Evolutionary conservation across 2,888 invertebrate species (phyloP).

Genomic region (Oligia latruncula): DNA sequence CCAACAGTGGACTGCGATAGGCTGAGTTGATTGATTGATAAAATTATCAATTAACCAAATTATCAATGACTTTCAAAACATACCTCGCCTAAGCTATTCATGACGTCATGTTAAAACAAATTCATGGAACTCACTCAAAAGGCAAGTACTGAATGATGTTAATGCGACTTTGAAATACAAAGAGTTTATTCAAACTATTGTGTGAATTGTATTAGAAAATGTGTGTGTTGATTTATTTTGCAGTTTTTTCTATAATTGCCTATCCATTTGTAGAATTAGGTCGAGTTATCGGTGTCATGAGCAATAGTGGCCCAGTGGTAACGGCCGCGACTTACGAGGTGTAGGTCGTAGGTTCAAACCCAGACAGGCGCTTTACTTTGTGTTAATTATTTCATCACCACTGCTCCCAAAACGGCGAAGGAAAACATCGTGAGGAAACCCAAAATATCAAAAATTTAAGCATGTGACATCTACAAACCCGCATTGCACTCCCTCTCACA

Average conservation of each 20-base stretch:
- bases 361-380: not conserved
- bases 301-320: too few relatives aligned
- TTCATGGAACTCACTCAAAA: conserved; percentile 43
- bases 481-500: not conserved
- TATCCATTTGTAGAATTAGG: conserved; percentile 52
- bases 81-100: not conserved
- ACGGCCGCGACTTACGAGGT: too few relatives aligned
- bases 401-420: not conserved
- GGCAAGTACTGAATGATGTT: conserved; percentile 12
- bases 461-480: not conserved
- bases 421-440: not conserved
- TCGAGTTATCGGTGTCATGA: conserved; percentile 7
- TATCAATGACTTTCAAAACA: conserved; percentile 15
- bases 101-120: conserved; percentile 41
- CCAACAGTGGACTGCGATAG: not conserved
- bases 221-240: conserved; percentile 18
- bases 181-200: conserved; percentile 44
- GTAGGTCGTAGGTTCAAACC: not conserved
- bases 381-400: not conserved
- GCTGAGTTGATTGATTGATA: not conserved
- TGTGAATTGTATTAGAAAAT: conserved; percentile 31
- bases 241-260: conserved; percentile 32
- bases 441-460: too few relatives aligned
- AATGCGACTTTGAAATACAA: conserved; percentile 35
- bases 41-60: conserved; percentile 2